Conservation (phyloP, 2,888 invertebrate genomes). For the Cantharis flavilabris region DNA sequence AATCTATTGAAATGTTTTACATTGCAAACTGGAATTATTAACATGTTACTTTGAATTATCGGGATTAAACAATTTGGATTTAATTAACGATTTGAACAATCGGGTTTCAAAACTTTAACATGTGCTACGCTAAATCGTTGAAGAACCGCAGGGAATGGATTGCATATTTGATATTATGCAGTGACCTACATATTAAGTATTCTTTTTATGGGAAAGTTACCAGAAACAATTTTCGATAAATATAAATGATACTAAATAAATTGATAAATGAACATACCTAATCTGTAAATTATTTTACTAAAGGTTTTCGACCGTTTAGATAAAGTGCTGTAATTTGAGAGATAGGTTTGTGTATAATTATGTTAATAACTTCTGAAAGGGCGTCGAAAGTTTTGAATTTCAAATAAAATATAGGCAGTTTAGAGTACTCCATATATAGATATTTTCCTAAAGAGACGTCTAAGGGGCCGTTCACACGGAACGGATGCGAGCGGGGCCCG, state of each 20-base stretch:
- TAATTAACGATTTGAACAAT: not conserved
- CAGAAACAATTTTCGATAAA: not conserved
- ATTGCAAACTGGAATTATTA: not conserved
- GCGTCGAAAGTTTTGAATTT: too few relatives aligned
- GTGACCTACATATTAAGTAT: not conserved
- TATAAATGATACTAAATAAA: not conserved
- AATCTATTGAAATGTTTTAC: too few relatives aligned
- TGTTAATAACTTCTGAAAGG: too few relatives aligned
- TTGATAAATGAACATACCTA: not conserved
- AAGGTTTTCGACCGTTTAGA: not conserved
- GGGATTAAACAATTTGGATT: not conserved
- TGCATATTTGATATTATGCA: not conserved
- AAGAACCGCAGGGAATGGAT: not conserved
- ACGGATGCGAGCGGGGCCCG: too few relatives aligned
- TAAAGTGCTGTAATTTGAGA: too few relatives aligned
- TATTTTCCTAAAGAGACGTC: too few relatives aligned
- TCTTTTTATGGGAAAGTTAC: not conserved
- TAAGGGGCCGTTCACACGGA: too few relatives aligned
- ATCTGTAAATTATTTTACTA: not conserved
- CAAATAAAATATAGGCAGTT: too few relatives aligned
- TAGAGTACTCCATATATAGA: too few relatives aligned
- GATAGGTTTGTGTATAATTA: too few relatives aligned
- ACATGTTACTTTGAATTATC: not conserved
- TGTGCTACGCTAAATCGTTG: not conserved
- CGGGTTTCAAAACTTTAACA: not conserved